These are phyloP conservation scores for Siderastrea radians DNA, from an alignment of 92 coral and sea anemone genomes.

Conservation along the genomic window DNA sequence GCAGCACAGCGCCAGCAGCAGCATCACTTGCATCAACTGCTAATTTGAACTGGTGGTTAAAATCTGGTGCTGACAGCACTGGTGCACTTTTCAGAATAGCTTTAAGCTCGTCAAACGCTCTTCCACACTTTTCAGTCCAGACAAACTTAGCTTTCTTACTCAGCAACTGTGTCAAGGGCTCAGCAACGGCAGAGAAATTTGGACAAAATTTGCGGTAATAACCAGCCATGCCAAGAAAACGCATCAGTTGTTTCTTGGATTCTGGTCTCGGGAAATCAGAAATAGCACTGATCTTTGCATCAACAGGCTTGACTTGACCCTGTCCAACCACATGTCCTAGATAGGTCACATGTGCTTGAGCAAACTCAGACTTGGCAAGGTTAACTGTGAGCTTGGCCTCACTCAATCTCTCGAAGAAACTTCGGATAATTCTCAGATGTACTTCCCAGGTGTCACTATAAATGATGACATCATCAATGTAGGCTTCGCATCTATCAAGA, in stretches of 20 bases:
- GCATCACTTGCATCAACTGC: slow-evolving; percentile 76
- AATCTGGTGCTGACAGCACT: slow-evolving; percentile 64
- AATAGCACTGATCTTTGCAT: slow-evolving; percentile 46
- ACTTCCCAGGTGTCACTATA: slow-evolving; percentile 55
- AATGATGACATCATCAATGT: slow-evolving; percentile 73
- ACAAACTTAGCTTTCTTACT: slow-evolving; percentile 39
- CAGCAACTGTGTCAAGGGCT: slow-evolving; percentile 54
- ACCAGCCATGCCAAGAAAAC: slow-evolving; percentile 77
- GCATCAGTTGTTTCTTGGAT: slow-evolving; percentile 51
- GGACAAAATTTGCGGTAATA: slow-evolving; percentile 69
- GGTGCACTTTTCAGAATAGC: slow-evolving; percentile 63
- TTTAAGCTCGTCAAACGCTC: slow-evolving; percentile 66
- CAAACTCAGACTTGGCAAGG: slow-evolving; percentile 53
- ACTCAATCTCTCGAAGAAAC: slow-evolving; percentile 34
- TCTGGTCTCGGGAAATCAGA: slow-evolving; percentile 32
- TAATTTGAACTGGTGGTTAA: slow-evolving; percentile 47
- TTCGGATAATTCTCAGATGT: slow-evolving; percentile 49
- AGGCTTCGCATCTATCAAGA: slow-evolving; percentile 45
- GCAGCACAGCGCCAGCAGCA: slow-evolving; percentile 66
- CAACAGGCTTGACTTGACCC: slow-evolving; percentile 58
- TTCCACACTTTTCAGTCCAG: slow-evolving; percentile 62
- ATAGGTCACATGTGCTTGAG: slow-evolving; percentile 53
- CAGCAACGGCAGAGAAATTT: slow-evolving; percentile 57
- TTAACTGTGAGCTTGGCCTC: slow-evolving; percentile 60
- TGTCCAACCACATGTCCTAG: slow-evolving; percentile 69